Percentiles rank a stretch among this genome's conserved stretches.
phyloP scores from a whole-genome alignment of 2,888 invertebrate genomes.

The Caenorhabditis macrosperma region DNA sequence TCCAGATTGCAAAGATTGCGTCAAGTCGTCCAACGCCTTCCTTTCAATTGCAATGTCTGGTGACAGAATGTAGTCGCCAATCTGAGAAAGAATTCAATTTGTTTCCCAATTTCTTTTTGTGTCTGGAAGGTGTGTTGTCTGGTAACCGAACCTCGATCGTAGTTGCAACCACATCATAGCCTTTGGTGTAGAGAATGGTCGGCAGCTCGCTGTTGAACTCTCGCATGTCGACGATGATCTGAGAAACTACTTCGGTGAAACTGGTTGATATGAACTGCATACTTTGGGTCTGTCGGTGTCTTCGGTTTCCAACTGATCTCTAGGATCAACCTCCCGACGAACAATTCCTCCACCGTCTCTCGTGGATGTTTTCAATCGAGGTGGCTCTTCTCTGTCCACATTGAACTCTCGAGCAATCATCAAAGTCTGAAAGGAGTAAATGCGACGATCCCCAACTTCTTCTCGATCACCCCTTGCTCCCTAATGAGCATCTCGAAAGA shows the following conservation, averaged over 20 bases:
- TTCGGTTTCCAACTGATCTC: slow-evolving; percentile 40
- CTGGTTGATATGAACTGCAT: too few species aligned
- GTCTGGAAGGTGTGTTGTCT: not conserved
- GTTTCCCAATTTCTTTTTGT: not conserved
- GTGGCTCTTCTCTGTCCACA: slow-evolving; percentile 73
- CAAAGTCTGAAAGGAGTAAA: slow-evolving; percentile 68
- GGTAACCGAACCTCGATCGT: slow-evolving; percentile 65
- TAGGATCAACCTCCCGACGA: slow-evolving; percentile 28
- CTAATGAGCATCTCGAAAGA: slow-evolving; percentile 94
- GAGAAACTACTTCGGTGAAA: slow-evolving; percentile 40
- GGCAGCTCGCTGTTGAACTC: slow-evolving; percentile 98
- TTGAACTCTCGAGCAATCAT: slow-evolving; percentile 76
- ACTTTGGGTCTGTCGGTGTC: slow-evolving; percentile 60
- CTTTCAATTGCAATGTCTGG: slow-evolving; percentile 97
- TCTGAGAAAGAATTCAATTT: slow-evolving; percentile 47
- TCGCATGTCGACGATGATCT: slow-evolving; percentile 92
- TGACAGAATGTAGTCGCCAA: slow-evolving; percentile 97
- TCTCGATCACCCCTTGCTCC: slow-evolving; percentile 88
- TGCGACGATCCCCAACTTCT: not conserved
- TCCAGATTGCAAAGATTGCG: slow-evolving; percentile 94
- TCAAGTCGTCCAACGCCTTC: slow-evolving; percentile 91
- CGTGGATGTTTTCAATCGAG: slow-evolving; percentile 64
- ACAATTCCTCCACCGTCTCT: slow-evolving; percentile 83
- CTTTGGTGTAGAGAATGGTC: slow-evolving; percentile 91
- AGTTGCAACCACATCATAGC: slow-evolving; percentile 88